Evolutionary conservation across 2,113 vertebrate species (phyloP).

Genomic region (Callaeas wilsoni): DNA sequence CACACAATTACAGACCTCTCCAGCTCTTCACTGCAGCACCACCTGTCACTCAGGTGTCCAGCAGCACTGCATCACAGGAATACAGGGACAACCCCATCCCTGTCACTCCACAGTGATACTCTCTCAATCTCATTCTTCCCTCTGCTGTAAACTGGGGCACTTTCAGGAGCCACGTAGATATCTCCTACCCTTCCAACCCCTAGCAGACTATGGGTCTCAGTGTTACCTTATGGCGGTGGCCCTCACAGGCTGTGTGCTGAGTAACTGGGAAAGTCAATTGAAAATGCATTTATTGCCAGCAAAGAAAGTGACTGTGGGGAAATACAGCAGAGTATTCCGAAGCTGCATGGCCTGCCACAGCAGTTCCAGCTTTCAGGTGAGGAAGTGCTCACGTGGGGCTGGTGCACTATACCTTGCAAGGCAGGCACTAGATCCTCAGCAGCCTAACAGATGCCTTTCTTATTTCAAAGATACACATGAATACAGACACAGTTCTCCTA

Average conservation of each 20-base stretch:
- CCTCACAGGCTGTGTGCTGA: background rate
- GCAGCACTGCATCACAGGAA: background rate
- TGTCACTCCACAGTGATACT: background rate
- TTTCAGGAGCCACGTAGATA: accelerated
- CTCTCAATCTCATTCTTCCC: background rate
- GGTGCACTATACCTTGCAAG: background rate
- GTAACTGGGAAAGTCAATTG: background rate
- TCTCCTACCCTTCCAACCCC: background rate
- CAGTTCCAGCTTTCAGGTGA: background rate
- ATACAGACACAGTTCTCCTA: background rate
- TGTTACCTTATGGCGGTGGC: background rate
- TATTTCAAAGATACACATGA: background rate
- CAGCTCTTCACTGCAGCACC: background rate
- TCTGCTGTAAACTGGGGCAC: background rate
- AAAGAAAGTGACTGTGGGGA: background rate
- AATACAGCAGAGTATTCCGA: background rate
- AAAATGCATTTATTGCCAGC: background rate
- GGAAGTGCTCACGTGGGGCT: background rate
- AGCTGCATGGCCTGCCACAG: background rate
- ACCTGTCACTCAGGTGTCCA: background rate
- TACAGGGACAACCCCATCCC: background rate
- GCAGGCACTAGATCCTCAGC: background rate
- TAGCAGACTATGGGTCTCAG: accelerated
- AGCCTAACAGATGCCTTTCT: background rate
- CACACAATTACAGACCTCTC: background rate